Base-by-base conservation (phyloP, 2,797 vertebrate species). In the Myotis vivesi region DNA sequence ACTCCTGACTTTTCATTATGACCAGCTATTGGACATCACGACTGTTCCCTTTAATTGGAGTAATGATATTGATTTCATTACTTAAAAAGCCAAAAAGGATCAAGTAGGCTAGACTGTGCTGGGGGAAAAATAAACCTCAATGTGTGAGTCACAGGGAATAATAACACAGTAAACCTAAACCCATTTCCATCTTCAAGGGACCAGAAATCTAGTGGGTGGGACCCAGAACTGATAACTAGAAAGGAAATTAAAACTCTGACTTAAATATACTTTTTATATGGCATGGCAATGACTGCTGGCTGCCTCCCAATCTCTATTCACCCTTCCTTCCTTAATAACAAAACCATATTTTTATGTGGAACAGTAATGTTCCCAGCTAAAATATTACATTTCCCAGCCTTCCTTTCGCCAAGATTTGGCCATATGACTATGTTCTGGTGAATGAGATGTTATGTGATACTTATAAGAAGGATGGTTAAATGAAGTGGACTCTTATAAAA, bases 21-120 rank as follows among this genome's bases (percentile, higher is more conserved):
- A 36, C 11, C 64, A 46, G 46, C 69, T 81, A 81, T 82, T 69
- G 38, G 36, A 2, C 71, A 64, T 73, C 55, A 62, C 91, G 57
- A 55, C 44, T 89, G 46, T 86, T 28, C 73, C 55, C 87, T 95
- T 94, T 94, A 92, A 93, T 91, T 93, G 55, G 33, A 59, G 11
- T 94, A 88, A 96, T 94, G 91, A 92, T 88, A 68, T 44, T 79
- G 12, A 64, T 89, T 91, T 93, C 62, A 41, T 84, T 81, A 85
- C 77, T 82, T 85, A 59, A 85, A 87, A 92, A 94, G 41, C 49
- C 73, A 51, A 91, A 88, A 88, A 19, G 73, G 36, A 91, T 89
- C 84, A 94, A 91, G 66, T 46, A 76, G 80, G 28, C 76, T 85
- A 71, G 68, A 85, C 86, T 87, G 19, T 88, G n/a, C 9, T 76